Conservation (phyloP, 2,797 vertebrate genomes). For the Gymnopithys bicolor region DNA sequence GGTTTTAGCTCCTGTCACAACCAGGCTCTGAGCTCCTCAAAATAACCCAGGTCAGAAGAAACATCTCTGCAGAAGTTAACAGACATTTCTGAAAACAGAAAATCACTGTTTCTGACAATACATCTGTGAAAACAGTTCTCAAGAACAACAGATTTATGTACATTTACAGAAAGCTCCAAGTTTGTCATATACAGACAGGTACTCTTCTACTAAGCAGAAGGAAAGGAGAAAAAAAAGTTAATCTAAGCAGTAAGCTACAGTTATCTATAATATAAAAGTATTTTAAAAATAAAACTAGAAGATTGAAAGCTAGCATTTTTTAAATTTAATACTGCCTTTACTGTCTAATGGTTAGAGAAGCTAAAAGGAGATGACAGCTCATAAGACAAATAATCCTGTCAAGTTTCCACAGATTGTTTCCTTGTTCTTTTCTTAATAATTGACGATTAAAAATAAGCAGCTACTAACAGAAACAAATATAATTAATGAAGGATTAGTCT, state of each 20-base stretch:
- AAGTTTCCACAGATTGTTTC: not conserved
- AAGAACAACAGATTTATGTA: not conserved
- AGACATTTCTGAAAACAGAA: not conserved
- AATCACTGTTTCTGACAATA: not conserved
- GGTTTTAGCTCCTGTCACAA: not conserved
- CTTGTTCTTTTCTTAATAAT: slow-evolving; percentile 8
- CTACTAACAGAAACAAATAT: slow-evolving; percentile 6
- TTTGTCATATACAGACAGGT: not conserved
- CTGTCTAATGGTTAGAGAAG: not conserved
- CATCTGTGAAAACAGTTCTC: not conserved
- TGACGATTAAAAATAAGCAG: slow-evolving; percentile 11
- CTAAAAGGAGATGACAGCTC: not conserved
- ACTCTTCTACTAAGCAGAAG: not conserved
- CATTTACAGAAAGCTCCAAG: not conserved
- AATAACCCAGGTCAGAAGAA: not conserved
- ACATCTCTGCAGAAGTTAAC: not conserved
- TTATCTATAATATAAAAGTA: not conserved
- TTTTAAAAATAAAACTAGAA: not conserved
- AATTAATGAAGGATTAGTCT: slow-evolving; percentile 41
- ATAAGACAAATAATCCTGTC: not conserved
- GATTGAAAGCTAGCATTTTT: not conserved
- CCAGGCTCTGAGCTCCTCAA: not conserved
- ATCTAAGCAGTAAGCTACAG: not conserved
- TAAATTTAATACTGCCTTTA: not conserved
- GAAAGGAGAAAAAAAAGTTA: not conserved